These are phyloP conservation scores for Rhopalosiphum nymphaeae DNA, from an alignment of 2,888 invertebrate genomes.

Conservation along the genomic window DNA sequence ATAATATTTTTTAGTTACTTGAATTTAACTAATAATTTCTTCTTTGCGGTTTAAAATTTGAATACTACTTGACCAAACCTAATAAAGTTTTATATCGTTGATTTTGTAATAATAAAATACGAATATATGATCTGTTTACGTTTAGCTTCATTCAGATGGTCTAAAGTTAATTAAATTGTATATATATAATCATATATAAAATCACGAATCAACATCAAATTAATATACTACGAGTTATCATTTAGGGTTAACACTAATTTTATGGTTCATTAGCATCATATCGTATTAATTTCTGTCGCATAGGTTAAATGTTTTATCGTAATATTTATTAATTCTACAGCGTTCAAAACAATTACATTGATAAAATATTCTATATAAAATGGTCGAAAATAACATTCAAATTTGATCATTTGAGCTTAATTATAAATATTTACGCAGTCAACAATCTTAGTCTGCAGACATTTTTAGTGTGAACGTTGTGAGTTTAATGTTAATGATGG, in stretches of 20 bases:
- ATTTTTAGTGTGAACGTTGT: conserved; percentile 1
- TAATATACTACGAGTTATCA: neutral
- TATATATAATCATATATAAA: neutral
- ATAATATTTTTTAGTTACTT: neutral
- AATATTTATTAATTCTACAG: neutral
- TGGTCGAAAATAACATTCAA: neutral
- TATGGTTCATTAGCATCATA: neutral
- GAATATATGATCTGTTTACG: neutral
- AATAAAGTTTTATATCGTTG: neutral
- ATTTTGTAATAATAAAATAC: neutral
- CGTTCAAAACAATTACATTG: neutral
- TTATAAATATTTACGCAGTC: neutral
- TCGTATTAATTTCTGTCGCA: neutral
- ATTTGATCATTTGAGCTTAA: neutral
- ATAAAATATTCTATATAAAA: neutral
- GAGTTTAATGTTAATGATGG: neutral
- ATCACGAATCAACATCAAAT: neutral
- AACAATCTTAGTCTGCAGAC: neutral
- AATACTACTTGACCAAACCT: neutral
- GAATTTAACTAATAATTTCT: neutral
- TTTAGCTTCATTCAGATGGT: neutral
- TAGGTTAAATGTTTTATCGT: neutral
- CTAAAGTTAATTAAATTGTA: neutral
- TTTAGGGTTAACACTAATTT: neutral
- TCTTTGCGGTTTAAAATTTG: neutral